phyloP scores from a whole-genome alignment of 2,888 invertebrate genomes.

The Pediacus dermestoides region DNA sequence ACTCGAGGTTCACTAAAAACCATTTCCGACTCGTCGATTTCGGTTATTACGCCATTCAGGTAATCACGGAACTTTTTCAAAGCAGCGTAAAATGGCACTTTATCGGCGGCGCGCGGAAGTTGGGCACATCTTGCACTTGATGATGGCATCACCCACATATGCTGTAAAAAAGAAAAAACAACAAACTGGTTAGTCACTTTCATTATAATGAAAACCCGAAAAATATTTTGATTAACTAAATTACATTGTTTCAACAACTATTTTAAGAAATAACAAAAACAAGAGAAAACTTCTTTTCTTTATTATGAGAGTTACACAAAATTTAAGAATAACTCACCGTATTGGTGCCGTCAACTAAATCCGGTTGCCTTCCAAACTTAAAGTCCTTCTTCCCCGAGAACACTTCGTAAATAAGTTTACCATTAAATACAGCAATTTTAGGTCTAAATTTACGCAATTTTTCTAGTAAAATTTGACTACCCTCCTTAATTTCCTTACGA shows the following conservation, averaged over 20 bases:
- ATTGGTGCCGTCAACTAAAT: conserved; percentile 87
- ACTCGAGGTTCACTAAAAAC: conserved; percentile 74
- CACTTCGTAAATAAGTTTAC: conserved; percentile 97
- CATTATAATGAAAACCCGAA: conserved; percentile 5
- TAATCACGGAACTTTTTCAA: conserved; percentile 94
- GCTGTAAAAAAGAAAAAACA: conserved; percentile 57
- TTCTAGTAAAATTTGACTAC: conserved; percentile 81
- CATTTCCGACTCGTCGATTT: conserved; percentile 83
- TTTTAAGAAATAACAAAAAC: conserved; percentile 7
- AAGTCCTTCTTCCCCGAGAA: conserved; percentile 97
- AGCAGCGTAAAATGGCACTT: conserved; percentile 95
- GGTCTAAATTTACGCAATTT: conserved; percentile 90
- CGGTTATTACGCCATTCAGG: conserved; percentile 79
- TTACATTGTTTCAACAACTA: conserved; percentile 5
- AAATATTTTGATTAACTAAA: neutral
- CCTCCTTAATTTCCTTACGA: conserved; percentile 90
- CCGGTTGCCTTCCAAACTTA: conserved; percentile 93
- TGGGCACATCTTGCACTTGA: conserved; percentile 96
- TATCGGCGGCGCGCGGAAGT: conserved; percentile 94
- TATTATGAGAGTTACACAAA: no score
- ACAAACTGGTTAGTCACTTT: neutral
- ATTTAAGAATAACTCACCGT: conserved; percentile 77
- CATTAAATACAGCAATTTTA: conserved; percentile 96
- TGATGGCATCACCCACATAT: conserved; percentile 99
- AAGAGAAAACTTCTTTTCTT: no score